Percentiles rank a stretch among this genome's conserved stretches.
Conservation (phyloP, 1,140 invertebrate species). For the Triops longicaudatus region DNA sequence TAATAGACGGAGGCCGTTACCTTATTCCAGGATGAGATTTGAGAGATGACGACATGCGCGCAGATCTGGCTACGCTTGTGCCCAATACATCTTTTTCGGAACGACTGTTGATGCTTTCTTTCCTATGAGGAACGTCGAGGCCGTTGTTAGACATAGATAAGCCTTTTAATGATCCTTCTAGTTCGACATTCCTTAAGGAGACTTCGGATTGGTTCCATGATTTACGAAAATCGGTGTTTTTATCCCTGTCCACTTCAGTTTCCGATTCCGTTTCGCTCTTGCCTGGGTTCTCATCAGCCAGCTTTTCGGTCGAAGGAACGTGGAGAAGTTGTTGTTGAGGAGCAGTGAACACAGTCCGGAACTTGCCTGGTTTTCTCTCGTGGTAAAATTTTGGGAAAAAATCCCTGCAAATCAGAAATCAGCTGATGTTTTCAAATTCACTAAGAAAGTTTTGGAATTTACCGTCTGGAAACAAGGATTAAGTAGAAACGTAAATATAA, state of each 20-base stretch:
- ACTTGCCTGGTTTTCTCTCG: conserved; percentile 55
- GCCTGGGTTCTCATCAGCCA: neutral
- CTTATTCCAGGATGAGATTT: neutral
- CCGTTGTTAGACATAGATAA: neutral
- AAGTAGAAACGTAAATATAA: conserved; percentile 63
- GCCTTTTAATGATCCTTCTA: neutral
- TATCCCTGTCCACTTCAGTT: conserved; percentile 1
- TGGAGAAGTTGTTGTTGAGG: neutral
- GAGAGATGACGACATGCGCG: neutral
- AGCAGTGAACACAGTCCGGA: conserved; percentile 49
- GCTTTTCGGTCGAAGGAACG: neutral
- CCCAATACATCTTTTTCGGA: neutral
- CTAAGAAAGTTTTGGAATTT: conserved; percentile 25
- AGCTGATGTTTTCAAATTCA: neutral
- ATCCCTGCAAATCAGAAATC: conserved; percentile 43
- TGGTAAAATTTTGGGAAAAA: conserved; percentile 58
- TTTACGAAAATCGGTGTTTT: neutral
- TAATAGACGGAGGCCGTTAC: neutral
- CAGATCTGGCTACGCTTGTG: neutral
- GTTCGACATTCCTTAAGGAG: neutral
- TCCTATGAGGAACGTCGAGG: neutral
- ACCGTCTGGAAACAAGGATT: conserved; percentile 57
- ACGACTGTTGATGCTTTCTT: neutral
- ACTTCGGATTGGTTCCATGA: neutral
- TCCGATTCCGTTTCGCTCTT: conserved; percentile 11